Base-by-base conservation (phyloP, 2,113 vertebrate genomes). In the Nesoenas mayeri region DNA sequence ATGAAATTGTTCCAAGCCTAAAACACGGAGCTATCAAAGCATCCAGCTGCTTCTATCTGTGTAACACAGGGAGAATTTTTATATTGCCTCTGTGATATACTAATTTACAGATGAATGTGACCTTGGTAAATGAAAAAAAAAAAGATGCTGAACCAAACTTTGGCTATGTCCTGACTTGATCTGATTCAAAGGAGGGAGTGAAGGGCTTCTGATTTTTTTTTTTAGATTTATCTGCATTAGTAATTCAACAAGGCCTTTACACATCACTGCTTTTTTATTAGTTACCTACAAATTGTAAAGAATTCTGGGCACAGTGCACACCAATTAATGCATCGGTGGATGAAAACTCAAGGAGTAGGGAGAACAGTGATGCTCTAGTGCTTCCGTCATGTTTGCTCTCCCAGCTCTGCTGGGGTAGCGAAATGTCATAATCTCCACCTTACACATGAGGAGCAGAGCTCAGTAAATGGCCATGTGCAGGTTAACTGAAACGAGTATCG, bases 211-310 rank as follows among this genome's bases (percentile, higher is more conserved):
- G 53, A 28, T 8, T 34, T 40, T 42, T 28, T 34, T 51, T 40
- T 26, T 47, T 42, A 48, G 48, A 11, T 91, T 88, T 78, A 65
- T 36, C 60, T 47, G 26, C 48, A 83, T 90, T 90, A 88, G 82
- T 83, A 85, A 88, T 78, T 88, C 79, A 77, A 34, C 20, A 61
- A 78, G 51, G 8, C 29, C 51, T 81, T 83, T 83, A 78, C 51
- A 74, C 71, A 85, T 66, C 75, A 48, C 51, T 91, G 85, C 67
- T 79, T 96, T 91, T 77, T 70, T 85, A 91, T 90, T 90, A 90
- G 51, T 77, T 70, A 38, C 11, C 67, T 86, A 36, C 10, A 4
- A 80, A 74, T 93, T 90, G 40, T 86, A 86, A 94, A 78, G 56
- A 38, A 56, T 94, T 85, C 79, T 93, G 54, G 56, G 24, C 29